Conservation (phyloP, 2,797 vertebrate genomes). For the Ambastaia sidthimunki region DNA sequence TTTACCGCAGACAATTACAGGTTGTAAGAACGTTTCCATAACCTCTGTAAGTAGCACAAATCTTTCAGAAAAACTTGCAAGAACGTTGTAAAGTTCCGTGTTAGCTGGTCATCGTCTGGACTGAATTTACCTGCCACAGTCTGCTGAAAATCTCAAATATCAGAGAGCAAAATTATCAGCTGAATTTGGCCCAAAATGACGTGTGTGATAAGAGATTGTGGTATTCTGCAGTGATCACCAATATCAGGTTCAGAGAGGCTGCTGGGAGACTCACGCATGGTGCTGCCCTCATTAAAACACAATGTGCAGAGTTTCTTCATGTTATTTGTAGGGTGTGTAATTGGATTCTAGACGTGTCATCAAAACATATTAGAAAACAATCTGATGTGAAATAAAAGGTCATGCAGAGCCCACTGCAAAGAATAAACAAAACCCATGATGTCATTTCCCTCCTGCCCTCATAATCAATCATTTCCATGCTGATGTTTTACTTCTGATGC, state of each 20-base stretch:
- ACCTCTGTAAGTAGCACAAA: neutral
- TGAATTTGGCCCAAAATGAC: conserved; percentile 12
- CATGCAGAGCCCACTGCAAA: conserved; percentile 64
- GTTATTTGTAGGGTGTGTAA: conserved; percentile 70
- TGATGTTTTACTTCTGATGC: conserved; percentile 63
- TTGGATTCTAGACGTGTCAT: conserved; percentile 75
- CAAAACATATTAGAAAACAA: conserved; percentile 77
- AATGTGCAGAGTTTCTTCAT: conserved; percentile 63
- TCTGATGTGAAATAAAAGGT: conserved; percentile 70
- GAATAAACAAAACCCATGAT: conserved; percentile 77
- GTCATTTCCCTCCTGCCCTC: conserved; percentile 65
- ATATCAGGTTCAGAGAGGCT: conserved; percentile 40
- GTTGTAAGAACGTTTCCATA: no score
- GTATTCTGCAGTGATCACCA: conserved; percentile 36
- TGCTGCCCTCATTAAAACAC: conserved; percentile 67
- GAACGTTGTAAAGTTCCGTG: no score
- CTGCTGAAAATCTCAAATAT: conserved; percentile 10
- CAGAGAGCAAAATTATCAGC: conserved; percentile 1
- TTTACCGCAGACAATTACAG: no score
- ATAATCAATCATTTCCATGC: conserved; percentile 75
- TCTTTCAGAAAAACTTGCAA: no score
- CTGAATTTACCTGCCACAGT: no score
- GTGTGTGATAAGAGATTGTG: conserved; percentile 27
- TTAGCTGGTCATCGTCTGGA: no score
- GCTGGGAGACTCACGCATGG: conserved; percentile 61